Evolutionary conservation across 2,797 vertebrate species (phyloP).

Genomic region (Gymnothorax javanicus): DNA sequence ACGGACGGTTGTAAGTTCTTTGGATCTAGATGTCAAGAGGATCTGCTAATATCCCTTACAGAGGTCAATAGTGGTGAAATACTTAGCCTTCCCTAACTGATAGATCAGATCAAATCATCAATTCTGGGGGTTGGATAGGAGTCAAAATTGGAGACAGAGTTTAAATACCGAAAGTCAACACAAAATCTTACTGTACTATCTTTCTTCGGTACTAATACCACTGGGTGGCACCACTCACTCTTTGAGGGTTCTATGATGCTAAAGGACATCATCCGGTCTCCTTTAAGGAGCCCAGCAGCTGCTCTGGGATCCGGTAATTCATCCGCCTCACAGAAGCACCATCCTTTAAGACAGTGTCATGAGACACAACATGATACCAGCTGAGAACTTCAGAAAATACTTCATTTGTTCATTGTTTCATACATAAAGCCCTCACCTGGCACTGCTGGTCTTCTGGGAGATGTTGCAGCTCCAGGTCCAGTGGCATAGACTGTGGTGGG

Average conservation of each 20-base stretch:
- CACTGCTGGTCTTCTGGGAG: neutral
- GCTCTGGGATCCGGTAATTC: conserved; percentile 5
- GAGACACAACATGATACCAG: neutral
- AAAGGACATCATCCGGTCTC: neutral
- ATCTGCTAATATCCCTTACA: conserved; percentile 11
- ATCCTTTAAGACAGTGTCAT: neutral
- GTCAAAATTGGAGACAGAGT: conserved; percentile 4
- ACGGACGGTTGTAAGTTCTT: neutral
- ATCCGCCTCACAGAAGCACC: neutral
- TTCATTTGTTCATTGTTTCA: too few relatives aligned
- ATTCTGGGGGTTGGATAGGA: conserved; percentile 13
- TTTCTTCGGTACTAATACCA: too few relatives aligned
- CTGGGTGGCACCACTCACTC: conserved; percentile 12
- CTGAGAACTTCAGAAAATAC: too few relatives aligned
- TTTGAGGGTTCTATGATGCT: neutral
- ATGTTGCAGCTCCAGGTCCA: neutral
- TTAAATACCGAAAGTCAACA: too few relatives aligned
- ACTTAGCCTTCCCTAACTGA: neutral
- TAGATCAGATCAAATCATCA: neutral
- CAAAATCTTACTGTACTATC: too few relatives aligned
- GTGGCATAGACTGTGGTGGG: neutral
- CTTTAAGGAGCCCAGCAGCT: neutral
- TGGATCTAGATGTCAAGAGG: neutral
- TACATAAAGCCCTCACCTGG: neutral
- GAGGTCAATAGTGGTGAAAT: too few relatives aligned